Percentiles rank a stretch among this genome's conserved stretches.
phyloP scores from a whole-genome alignment of 2,797 vertebrate species.

The Phaenicophaeus curvirostris region DNA sequence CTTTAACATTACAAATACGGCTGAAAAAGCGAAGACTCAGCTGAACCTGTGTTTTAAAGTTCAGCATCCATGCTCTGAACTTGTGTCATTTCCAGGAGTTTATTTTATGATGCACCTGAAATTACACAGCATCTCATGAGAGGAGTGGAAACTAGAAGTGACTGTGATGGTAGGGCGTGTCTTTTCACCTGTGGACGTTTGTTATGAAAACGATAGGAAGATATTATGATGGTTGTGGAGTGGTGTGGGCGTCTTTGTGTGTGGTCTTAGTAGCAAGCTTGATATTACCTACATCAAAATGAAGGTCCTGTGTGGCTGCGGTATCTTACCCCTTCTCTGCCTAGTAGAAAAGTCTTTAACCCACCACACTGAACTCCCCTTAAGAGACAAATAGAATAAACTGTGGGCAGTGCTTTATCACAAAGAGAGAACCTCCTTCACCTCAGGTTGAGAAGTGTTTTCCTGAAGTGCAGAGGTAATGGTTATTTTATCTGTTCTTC shows the following conservation, averaged over 20 bases:
- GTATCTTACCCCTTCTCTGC: background rate
- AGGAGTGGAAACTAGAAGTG: background rate
- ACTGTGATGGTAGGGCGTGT: background rate
- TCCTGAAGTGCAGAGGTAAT: background rate
- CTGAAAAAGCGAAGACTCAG: background rate
- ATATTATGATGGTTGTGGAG: background rate
- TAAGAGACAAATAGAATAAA: background rate
- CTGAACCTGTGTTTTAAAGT: background rate
- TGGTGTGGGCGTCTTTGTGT: too few relatives aligned
- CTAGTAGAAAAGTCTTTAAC: background rate
- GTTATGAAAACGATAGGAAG: background rate
- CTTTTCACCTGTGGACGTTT: background rate
- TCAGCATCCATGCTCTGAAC: background rate
- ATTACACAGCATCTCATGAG: background rate
- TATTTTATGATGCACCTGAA: background rate
- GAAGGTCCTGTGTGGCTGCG: background rate
- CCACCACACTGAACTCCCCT: accelerated
- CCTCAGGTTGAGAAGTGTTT: background rate
- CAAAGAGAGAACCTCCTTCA: background rate
- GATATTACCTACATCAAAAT: background rate
- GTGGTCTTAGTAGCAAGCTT: background rate
- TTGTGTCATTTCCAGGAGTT: background rate
- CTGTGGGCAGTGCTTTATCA: background rate
- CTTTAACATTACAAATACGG: background rate
- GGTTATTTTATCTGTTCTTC: background rate